Base-by-base conservation (phyloP, 1,140 invertebrate species). In the Adoxophyes honmai region DNA sequence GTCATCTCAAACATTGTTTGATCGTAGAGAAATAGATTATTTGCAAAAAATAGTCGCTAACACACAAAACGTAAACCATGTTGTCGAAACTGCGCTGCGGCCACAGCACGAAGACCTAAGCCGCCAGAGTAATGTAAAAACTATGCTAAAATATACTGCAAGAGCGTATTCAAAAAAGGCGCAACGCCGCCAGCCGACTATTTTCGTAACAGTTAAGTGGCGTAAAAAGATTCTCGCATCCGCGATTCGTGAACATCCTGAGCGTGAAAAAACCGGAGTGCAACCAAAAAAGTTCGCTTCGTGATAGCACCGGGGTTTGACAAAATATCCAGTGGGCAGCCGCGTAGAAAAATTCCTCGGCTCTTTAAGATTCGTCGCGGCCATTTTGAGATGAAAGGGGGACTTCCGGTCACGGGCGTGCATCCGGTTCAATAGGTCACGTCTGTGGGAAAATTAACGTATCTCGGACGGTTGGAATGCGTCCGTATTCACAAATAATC, bases 371-470 rank as follows among this genome's bases (percentile, higher is more conserved):
- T 88, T 88, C 62, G 82, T 70, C 68, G 72, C 70, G 80, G 84
- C 72, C 78, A 81, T 83, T 83, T 79, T 72, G 62, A 79, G 77
- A 85, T 83, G 81, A 84, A 84, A 80, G 81, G 78, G 63, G 68
- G 69, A 68, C 78, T 86, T 86, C 81, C 83, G 81, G 83, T 73
- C 72, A 69, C 68, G 73, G 74, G 57, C 73, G 67, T 64, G 71
- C 75, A 75, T 86, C 83, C 83, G 83, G 83, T 75, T 51, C 56
- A 57, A 70, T 68, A 63, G 55, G 75, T 76, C 73, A 78, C 75
- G 66, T 73, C 74, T 35, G 7, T 66, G 66, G 55, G 63, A 53
- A 33, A 39, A 55, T 35, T 55, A 48, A 48, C 42, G 42, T 28
- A 18, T 48, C 16, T 16, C 28, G 42, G 42, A 48, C 21, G 21